Evolutionary conservation across 2,888 invertebrate genomes (phyloP).

Genomic region (Chrysomela aeneicollis): DNA sequence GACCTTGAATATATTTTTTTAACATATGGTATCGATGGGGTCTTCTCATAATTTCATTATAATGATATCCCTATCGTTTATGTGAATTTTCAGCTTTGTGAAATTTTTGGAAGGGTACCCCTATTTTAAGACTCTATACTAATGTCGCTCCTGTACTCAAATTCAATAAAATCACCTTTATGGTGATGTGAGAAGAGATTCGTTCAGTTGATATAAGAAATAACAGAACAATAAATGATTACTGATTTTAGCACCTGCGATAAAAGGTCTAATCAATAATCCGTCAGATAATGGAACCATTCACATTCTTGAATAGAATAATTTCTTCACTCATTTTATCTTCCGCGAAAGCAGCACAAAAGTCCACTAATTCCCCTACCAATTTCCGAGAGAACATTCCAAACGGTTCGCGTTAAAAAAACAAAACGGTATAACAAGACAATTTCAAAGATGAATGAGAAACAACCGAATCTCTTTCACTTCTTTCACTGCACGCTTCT

Average conservation of each 20-base stretch:
- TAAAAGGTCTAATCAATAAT: background rate
- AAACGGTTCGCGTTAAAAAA: constrained; percentile 28
- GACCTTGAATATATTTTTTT: too few relatives aligned
- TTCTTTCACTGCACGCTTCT: constrained; percentile 34
- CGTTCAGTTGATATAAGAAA: too few relatives aligned
- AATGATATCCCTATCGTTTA: too few relatives aligned
- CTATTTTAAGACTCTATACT: too few relatives aligned
- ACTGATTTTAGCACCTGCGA: background rate
- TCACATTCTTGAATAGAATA: background rate
- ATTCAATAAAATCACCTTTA: too few relatives aligned
- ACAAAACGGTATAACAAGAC: constrained; percentile 34
- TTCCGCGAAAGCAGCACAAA: background rate
- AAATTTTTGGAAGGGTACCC: too few relatives aligned
- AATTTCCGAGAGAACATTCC: constrained; percentile 32
- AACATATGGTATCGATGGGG: too few relatives aligned
- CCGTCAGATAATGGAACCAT: background rate
- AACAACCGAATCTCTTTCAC: constrained; percentile 42
- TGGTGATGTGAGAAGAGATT: too few relatives aligned
- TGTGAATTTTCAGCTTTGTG: too few relatives aligned
- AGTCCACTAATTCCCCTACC: constrained; percentile 18
- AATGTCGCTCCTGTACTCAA: too few relatives aligned
- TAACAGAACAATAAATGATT: too few relatives aligned
- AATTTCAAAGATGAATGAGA: constrained; percentile 45
- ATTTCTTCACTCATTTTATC: constrained; percentile 1
- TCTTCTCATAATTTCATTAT: too few relatives aligned